phyloP scores from a whole-genome alignment of 2,888 invertebrate genomes.

The Crepidodera aurea region DNA sequence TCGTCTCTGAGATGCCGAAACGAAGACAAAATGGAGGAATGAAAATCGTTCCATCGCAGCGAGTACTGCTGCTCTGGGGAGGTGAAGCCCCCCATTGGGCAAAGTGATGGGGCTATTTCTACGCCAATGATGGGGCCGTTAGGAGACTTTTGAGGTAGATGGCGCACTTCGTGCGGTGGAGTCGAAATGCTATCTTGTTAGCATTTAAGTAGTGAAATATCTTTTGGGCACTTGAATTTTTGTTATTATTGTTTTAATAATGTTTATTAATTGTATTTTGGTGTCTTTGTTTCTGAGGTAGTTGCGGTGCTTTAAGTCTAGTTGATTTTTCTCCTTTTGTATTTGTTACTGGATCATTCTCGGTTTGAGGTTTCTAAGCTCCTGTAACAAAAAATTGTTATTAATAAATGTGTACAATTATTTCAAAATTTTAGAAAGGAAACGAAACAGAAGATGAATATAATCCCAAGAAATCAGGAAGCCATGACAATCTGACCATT shows the following conservation, averaged over 20 bases:
- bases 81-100: conserved; percentile 69
- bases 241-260: background rate
- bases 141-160: conserved; percentile 21
- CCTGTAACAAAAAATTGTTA: too few relatives aligned
- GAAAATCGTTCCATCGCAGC: conserved; percentile 94
- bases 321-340: background rate
- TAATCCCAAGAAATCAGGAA: too few relatives aligned
- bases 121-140: conserved; percentile 61
- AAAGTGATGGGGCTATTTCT: conserved; percentile 61
- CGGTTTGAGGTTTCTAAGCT: too few relatives aligned
- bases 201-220: conserved; percentile 28
- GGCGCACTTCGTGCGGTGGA: conserved; percentile 7
- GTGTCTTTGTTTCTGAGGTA: background rate
- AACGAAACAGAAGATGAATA: too few relatives aligned
- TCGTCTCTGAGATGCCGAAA: conserved; percentile 88
- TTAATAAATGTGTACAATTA: too few relatives aligned
- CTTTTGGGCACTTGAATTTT: background rate
- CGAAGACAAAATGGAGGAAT: conserved; percentile 88
- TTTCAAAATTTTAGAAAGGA: too few relatives aligned
- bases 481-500: too few relatives aligned
- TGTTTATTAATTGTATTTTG: background rate
- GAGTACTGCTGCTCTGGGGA: conserved; percentile 86
- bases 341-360: background rate
- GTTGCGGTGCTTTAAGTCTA: background rate
- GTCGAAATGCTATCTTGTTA: conserved; percentile 43